Evolutionary conservation across 37 sponge, comb jelly and placozoan genomes (phyloP).

Genomic region (Geodia barretti): DNA sequence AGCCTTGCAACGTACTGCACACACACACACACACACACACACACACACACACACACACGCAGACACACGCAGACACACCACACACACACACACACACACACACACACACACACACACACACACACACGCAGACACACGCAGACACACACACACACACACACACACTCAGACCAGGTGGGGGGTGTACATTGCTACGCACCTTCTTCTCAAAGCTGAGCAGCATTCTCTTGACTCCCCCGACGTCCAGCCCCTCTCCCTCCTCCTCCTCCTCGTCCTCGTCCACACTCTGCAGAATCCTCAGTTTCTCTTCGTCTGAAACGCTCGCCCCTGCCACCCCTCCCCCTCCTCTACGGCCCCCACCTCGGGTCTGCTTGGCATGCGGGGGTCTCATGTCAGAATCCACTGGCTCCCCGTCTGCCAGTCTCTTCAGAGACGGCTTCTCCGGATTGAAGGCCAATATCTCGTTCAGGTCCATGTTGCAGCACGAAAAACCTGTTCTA

Average conservation of each 20-base stretch:
- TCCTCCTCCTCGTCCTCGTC: conserved; percentile 73
- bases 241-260: conserved; percentile 69
- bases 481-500: neutral
- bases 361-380: neutral
- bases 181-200: neutral
- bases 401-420: neutral
- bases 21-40: no score
- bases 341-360: neutral
- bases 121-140: no score
- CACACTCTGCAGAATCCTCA: conserved; percentile 64
- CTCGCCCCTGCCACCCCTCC: conserved; percentile 21
- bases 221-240: conserved; percentile 80
- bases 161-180: neutral
- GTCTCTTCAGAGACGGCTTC: conserved; percentile 26
- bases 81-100: no score
- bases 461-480: conserved; percentile 66
- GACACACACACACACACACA: conserved; percentile 7
- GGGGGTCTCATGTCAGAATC: neutral
- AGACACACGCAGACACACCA: no score
- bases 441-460: conserved; percentile 66
- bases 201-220: conserved; percentile 92
- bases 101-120: conserved; percentile 4
- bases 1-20: no score
- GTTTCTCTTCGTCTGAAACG: conserved; percentile 76
- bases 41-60: no score